These are phyloP conservation scores for Lepidurus arcticus DNA, from an alignment of 1,140 invertebrate genomes.

Conservation along the genomic window DNA sequence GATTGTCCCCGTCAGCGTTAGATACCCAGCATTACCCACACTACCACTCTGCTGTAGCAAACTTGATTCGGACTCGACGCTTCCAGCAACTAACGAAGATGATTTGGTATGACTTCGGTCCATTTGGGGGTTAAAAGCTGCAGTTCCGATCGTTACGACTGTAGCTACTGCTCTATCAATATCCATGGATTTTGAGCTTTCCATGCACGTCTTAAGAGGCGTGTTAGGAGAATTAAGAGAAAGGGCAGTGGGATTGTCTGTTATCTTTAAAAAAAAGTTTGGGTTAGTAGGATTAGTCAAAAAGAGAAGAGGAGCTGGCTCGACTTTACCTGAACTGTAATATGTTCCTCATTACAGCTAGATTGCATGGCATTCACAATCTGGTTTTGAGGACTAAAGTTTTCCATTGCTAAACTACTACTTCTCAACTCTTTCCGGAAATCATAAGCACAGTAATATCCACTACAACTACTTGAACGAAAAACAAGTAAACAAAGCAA, in stretches of 20 bases:
- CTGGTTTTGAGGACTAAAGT: not conserved
- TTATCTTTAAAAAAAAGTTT: slow-evolving; percentile 12
- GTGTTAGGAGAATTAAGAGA: not conserved
- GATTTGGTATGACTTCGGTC: not conserved
- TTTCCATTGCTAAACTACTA: not conserved
- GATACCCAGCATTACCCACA: slow-evolving; percentile 34
- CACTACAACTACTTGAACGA: not conserved
- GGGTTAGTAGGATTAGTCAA: not conserved
- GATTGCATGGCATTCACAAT: not conserved
- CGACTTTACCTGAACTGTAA: not conserved
- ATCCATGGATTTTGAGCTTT: slow-evolving; percentile 14
- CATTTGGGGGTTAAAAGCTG: not conserved
- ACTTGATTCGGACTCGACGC: not conserved
- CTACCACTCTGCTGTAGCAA: not conserved
- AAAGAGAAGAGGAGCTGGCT: not conserved
- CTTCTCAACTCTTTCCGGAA: not conserved
- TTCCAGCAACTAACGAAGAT: not conserved
- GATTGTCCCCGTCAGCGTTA: slow-evolving; percentile 59
- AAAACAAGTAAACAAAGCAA: not conserved
- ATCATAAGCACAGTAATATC: not conserved
- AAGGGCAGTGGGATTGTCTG: not conserved
- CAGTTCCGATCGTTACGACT: not conserved
- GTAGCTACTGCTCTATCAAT: not conserved
- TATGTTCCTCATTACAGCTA: not conserved
- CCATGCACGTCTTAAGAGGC: not conserved